Conservation (phyloP, 2,113 vertebrate genomes). For the Rhombomys opimus region DNA sequence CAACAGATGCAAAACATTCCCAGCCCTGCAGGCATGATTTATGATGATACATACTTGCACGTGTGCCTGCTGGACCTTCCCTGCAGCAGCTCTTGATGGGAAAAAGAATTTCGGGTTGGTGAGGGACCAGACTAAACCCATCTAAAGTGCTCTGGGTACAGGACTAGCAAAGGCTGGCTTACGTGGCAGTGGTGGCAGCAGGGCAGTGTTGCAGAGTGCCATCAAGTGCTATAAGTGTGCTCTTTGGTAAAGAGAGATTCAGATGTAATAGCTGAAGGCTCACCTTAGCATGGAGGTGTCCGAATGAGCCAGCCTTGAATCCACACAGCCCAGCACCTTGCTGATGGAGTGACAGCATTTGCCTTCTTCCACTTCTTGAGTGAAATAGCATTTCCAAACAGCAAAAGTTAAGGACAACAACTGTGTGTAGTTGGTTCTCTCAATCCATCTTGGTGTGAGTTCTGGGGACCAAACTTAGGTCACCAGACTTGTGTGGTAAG, state of each 20-base stretch:
- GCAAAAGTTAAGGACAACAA: background rate
- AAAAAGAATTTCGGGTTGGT: background rate
- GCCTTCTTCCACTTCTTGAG: background rate
- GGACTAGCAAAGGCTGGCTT: slow-evolving; percentile 25
- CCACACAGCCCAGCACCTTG: background rate
- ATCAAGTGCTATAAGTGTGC: background rate
- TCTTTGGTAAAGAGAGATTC: slow-evolving; percentile 13
- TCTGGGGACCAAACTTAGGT: background rate
- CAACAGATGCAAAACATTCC: background rate
- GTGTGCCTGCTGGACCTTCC: background rate
- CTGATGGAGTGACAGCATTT: background rate
- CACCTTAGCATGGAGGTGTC: background rate
- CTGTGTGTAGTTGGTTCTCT: no score
- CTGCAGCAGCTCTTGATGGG: background rate
- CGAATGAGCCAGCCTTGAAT: background rate
- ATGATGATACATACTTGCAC: background rate
- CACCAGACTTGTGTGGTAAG: background rate
- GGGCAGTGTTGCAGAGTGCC: background rate
- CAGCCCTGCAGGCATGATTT: background rate
- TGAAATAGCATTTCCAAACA: background rate
- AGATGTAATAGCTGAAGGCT: background rate
- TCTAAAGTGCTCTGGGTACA: background rate
- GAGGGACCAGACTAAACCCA: background rate
- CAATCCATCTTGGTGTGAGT: background rate
- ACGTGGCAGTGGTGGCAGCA: background rate